These are phyloP conservation scores for Platysteira castanea DNA, from an alignment of 2,113 vertebrate genomes.

Conservation along the genomic window DNA sequence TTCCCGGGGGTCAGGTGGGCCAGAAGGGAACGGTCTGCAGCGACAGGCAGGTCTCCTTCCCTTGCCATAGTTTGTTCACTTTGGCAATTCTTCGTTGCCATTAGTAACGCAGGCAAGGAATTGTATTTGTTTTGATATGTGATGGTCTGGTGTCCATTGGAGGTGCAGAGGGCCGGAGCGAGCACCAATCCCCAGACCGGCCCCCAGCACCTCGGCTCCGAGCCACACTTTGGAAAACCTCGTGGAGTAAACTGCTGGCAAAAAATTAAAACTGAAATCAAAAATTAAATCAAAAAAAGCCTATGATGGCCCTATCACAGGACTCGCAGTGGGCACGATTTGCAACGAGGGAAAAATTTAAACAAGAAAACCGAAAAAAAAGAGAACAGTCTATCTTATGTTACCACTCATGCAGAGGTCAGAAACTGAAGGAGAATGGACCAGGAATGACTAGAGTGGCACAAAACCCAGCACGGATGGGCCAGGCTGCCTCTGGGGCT, in stretches of 20 bases:
- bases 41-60: background rate
- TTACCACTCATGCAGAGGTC: background rate
- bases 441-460: background rate
- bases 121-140: background rate
- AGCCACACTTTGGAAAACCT: background rate
- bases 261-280: background rate
- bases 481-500: background rate
- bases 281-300: background rate
- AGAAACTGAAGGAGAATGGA: background rate
- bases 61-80: background rate
- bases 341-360: background rate
- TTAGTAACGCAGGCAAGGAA: conserved; percentile 21
- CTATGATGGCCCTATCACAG: fast-evolving
- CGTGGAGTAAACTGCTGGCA: background rate
- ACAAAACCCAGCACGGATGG: background rate
- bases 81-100: conserved; percentile 26
- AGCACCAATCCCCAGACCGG: background rate
- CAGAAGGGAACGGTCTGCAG: background rate
- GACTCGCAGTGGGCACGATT: fast-evolving
- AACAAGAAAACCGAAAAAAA: background rate
- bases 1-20: background rate
- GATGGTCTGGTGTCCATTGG: background rate
- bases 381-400: background rate
- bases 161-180: background rate
- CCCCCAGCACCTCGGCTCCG: fast-evolving